Percentiles rank a stretch among this genome's conserved stretches.
Conservation (phyloP, 2,797 vertebrate species). For the Pseudocheirus occidentalis region DNA sequence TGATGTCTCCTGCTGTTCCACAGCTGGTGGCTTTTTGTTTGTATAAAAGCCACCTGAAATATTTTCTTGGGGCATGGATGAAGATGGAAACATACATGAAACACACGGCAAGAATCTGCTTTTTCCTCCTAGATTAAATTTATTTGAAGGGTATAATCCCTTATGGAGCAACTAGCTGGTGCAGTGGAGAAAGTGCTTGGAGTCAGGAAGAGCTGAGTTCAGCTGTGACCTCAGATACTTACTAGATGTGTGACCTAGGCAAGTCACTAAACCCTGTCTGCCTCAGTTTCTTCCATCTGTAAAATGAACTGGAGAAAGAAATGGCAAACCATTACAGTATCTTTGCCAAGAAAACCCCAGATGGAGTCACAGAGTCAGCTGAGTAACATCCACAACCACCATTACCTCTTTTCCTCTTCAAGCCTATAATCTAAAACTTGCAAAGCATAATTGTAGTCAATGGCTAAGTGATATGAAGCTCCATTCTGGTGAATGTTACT, state of each 20-base stretch:
- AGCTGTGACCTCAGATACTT: no score
- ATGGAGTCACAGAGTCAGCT: background rate
- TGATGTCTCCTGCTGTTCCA: background rate
- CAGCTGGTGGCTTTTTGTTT: background rate
- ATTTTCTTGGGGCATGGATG: background rate
- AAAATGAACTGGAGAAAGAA: background rate
- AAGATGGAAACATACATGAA: background rate
- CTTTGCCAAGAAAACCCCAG: background rate
- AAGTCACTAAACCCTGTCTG: no score
- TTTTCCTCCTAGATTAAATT: background rate
- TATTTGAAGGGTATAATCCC: background rate
- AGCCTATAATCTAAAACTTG: conserved; percentile 66
- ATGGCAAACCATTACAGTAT: background rate
- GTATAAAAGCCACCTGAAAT: background rate
- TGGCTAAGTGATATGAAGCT: conserved; percentile 75
- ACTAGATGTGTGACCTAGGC: no score
- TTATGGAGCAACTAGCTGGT: no score
- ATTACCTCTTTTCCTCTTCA: conserved; percentile 61
- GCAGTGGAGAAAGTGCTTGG: no score
- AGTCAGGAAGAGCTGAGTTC: no score
- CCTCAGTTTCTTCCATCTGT: background rate
- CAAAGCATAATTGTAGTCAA: conserved; percentile 80
- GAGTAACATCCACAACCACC: background rate
- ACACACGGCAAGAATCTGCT: background rate
- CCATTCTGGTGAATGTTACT: conserved; percentile 72